Evolutionary conservation across 2,888 invertebrate genomes (phyloP), one percentile per base, ranked within the genome.

Genomic region (Salpingus planirostris): DNA sequence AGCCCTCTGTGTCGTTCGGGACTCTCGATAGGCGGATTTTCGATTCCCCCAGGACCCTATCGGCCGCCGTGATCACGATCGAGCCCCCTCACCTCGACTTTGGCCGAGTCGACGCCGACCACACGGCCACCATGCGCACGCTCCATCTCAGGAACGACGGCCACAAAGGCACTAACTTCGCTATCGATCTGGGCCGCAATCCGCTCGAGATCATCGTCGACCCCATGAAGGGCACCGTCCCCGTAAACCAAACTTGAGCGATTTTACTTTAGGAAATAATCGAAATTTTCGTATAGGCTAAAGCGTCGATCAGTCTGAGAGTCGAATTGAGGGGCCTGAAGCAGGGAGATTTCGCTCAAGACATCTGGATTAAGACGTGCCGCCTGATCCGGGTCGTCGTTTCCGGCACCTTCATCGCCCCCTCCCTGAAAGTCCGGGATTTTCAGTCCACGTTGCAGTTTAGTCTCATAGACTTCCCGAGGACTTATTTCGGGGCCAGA

Each of bases 341-440:
- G 3, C 55, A 58, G 34, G 68, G 68, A 6, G 34, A 43, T 2
- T 64, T 61, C 31, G 38, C 39, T 12, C 54, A 54, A 13, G 66
- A 69, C 48, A 62, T 70, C 39, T 70, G 70, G 69, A 51, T 64
- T n/a, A 63, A 62, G 48, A 54, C 57, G 7, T 52, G 52, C 6
- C 54, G 52, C 8, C 56, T 60, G 0, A 46, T 54, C 31, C 47
- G 59, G 21, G 48, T 65, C 4, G 40, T 46, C 7, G 45, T 64
- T 1, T 42, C 33, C 4, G 60, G 53, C 5, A 43, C 41, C 3
- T 59, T 66, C 3, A 63, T 67, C 12, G 38, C 44, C 13, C 64
- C 68, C 0, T 50, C 49, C 34, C 40, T 70, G 11, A 40, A 54
- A 2, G 45, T 64, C 2, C 47, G 57, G 18, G 63, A 66, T 46